Conservation (phyloP, 2,888 invertebrate species). For the Cepaea hortensis region DNA sequence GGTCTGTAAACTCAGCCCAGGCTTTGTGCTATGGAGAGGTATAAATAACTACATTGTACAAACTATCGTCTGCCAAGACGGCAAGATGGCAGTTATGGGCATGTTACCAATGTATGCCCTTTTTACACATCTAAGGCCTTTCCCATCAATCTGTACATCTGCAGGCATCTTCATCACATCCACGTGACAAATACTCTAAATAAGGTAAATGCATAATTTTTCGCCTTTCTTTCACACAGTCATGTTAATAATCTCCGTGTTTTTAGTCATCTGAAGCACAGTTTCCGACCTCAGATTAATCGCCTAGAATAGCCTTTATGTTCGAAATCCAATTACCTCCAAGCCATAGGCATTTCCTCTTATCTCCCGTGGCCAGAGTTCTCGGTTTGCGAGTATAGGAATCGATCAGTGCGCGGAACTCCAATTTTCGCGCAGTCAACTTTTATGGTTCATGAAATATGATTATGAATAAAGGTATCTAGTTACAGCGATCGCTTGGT, state of each 20-base stretch:
- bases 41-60: no score
- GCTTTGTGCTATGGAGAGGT: no score
- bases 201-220: no score
- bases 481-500: neutral
- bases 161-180: no score
- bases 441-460: conserved; percentile 48
- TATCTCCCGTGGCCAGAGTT: conserved; percentile 33
- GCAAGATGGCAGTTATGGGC: no score
- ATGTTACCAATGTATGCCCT: no score
- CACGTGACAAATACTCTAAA: no score
- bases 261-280: conserved; percentile 5
- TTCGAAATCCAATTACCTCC: conserved; percentile 37
- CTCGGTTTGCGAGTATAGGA: neutral
- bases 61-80: no score
- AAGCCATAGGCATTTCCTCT: conserved; percentile 34
- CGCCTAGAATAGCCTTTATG: conserved; percentile 33
- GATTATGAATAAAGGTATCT: conserved; percentile 37
- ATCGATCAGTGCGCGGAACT: conserved; percentile 33
- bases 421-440: conserved; percentile 41
- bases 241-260: conserved; percentile 14
- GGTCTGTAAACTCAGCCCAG: no score
- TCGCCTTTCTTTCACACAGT: neutral
- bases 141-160: no score
- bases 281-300: conserved; percentile 18
- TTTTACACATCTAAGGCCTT: no score